Percentiles rank a stretch among this genome's conserved stretches.
Evolutionary conservation across 2,797 vertebrate species (phyloP).

Genomic region (Betta splendens): DNA sequence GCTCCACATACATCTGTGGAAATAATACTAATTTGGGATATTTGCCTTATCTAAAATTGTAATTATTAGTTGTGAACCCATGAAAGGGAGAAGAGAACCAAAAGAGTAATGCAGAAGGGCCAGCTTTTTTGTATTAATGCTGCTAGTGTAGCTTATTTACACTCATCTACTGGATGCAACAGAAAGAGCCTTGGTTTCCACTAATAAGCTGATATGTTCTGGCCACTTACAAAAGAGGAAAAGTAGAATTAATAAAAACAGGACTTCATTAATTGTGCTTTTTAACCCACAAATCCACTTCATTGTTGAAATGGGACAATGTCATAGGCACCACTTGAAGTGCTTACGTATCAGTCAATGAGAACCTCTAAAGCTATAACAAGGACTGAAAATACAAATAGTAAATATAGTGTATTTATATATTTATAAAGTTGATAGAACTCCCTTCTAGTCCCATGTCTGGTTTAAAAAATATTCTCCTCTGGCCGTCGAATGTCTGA

Average conservation of each 20-base stretch:
- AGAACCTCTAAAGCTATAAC: slow-evolving; percentile 81
- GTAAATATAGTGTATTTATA: slow-evolving; percentile 78
- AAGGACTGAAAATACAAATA: slow-evolving; percentile 81
- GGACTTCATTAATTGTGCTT: slow-evolving; percentile 82
- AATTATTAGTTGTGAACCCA: slow-evolving; percentile 55
- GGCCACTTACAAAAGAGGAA: slow-evolving; percentile 63
- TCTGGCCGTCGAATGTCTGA: slow-evolving; percentile 37
- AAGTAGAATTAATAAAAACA: slow-evolving; percentile 51
- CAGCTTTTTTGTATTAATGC: slow-evolving; percentile 63
- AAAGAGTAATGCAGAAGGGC: slow-evolving; percentile 47
- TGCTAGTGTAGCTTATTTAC: slow-evolving; percentile 82
- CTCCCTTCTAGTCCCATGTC: slow-evolving; percentile 55
- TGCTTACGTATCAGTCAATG: slow-evolving; percentile 68
- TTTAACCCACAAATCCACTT: slow-evolving; percentile 82
- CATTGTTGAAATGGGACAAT: slow-evolving; percentile 73
- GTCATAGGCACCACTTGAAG: slow-evolving; percentile 73
- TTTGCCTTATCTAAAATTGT: slow-evolving; percentile 66
- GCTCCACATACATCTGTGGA: slow-evolving; percentile 66
- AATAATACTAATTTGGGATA: slow-evolving; percentile 56
- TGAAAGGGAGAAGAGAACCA: slow-evolving; percentile 31
- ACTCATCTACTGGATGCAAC: slow-evolving; percentile 74
- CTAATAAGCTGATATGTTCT: slow-evolving; percentile 76
- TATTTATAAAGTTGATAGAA: slow-evolving; percentile 76
- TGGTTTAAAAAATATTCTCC: slow-evolving; percentile 73
- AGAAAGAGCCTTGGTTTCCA: slow-evolving; percentile 64